phyloP scores from a whole-genome alignment of 2,797 vertebrate genomes.

The Heterohyrax brucei region DNA sequence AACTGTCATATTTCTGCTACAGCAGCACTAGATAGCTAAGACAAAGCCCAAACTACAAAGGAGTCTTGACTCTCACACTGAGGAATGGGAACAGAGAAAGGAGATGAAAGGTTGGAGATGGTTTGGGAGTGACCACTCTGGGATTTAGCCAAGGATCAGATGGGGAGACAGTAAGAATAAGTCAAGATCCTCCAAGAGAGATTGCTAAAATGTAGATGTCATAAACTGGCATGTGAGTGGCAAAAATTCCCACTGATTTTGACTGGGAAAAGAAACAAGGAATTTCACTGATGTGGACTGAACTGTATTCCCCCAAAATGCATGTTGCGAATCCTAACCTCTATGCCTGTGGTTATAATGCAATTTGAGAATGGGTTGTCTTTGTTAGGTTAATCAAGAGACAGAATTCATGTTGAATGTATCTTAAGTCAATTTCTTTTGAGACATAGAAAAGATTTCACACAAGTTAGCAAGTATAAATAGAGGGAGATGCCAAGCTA shows the following conservation, averaged over 20 bases:
- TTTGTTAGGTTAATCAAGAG: not conserved
- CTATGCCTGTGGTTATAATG: not conserved
- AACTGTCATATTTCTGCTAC: not conserved
- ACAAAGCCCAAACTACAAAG: no score
- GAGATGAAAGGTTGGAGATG: no score
- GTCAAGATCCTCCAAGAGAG: constrained; percentile 17
- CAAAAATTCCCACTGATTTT: constrained; percentile 54
- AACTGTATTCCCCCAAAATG: not conserved
- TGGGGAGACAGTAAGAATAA: not conserved
- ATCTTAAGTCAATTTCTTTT: not conserved
- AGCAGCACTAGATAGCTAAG: not conserved
- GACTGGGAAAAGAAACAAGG: constrained; percentile 73
- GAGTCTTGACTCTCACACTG: not conserved
- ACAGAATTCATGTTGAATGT: not conserved
- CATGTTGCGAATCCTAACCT: not conserved
- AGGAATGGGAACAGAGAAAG: not conserved
- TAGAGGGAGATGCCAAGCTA: not conserved
- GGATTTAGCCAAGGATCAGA: not conserved
- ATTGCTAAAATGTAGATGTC: constrained; percentile 30
- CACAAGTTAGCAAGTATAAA: not conserved
- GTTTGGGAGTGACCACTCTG: no score
- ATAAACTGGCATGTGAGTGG: not conserved
- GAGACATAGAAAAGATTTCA: not conserved
- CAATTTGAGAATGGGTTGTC: not conserved
- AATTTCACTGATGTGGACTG: not conserved